These are phyloP conservation scores for Cephus spinipes DNA, from an alignment of 2,888 invertebrate species.

Conservation along the genomic window DNA sequence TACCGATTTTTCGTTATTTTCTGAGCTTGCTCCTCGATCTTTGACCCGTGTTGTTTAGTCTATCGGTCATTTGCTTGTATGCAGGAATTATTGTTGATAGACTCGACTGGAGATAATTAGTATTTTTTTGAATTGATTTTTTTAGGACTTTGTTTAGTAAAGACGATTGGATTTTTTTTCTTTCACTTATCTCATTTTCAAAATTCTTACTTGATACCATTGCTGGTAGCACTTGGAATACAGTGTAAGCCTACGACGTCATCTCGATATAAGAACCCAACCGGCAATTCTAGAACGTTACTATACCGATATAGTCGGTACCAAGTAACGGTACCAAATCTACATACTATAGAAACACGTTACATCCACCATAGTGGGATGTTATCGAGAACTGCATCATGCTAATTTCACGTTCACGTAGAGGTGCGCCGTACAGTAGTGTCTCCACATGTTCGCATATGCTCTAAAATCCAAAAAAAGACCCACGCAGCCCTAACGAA, in stretches of 20 bases:
- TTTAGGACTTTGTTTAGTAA: not conserved
- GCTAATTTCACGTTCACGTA: slow-evolving; percentile 43
- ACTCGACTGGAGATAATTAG: not conserved
- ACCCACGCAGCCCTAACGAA: too few species aligned
- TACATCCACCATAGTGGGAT: slow-evolving; percentile 23
- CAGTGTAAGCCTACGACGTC: not conserved
- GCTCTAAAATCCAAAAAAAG: not conserved
- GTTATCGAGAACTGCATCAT: slow-evolving; percentile 50
- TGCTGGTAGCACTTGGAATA: not conserved
- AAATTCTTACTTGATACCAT: not conserved
- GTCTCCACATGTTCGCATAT: not conserved
- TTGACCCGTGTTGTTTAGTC: not conserved
- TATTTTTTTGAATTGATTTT: not conserved
- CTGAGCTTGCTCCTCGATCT: not conserved
- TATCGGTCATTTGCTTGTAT: not conserved
- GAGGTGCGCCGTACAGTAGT: not conserved
- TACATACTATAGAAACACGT: slow-evolving; percentile 48
- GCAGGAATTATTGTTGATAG: not conserved
- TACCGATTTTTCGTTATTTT: not conserved
- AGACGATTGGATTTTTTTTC: too few species aligned
- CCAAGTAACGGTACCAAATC: slow-evolving; percentile 57
- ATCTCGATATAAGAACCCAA: slow-evolving; percentile 16
- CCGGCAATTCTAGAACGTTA: not conserved
- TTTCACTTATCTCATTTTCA: not conserved
- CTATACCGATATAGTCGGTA: slow-evolving; percentile 6